These are phyloP conservation scores for Lontra canadensis DNA, from an alignment of 2,113 vertebrate species.

Conservation along the genomic window DNA sequence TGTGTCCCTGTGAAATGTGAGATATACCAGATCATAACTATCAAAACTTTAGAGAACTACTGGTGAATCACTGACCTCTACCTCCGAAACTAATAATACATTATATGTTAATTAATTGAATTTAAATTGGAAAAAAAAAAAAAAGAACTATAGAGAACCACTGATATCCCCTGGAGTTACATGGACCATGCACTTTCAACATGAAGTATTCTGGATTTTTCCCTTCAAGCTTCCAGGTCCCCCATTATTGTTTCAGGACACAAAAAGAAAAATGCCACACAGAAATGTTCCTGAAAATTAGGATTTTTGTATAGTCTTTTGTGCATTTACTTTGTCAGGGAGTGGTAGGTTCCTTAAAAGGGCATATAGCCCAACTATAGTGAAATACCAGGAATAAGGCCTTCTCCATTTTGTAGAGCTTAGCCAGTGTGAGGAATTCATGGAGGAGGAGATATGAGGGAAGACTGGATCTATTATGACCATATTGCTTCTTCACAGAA, in stretches of 20 bases:
- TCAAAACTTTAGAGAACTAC: not conserved
- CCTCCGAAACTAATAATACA: not conserved
- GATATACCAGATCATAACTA: not conserved
- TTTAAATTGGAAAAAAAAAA: not conserved
- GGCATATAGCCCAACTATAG: not conserved
- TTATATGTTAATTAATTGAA: not conserved
- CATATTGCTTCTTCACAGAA: constrained; percentile 9
- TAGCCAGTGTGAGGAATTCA: not conserved
- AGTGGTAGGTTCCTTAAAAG: not conserved
- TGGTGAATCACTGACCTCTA: not conserved
- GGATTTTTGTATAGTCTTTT: not conserved
- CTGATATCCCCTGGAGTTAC: not conserved
- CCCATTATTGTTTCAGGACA: not conserved
- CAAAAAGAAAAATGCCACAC: not conserved
- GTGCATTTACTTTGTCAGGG: not conserved
- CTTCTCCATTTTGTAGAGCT: not conserved
- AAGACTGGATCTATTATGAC: not conserved
- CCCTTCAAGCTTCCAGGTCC: not conserved
- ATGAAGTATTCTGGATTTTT: not conserved
- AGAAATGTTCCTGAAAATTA: not conserved
- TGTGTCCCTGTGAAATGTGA: constrained; percentile 88
- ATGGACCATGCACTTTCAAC: not conserved
- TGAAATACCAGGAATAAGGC: not conserved
- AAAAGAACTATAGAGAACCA: not conserved
- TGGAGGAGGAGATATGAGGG: not conserved